Evolutionary conservation across 2,888 invertebrate genomes (phyloP), one percentile per base, ranked within the genome.

Genomic region (Napeogenes inachia): DNA sequence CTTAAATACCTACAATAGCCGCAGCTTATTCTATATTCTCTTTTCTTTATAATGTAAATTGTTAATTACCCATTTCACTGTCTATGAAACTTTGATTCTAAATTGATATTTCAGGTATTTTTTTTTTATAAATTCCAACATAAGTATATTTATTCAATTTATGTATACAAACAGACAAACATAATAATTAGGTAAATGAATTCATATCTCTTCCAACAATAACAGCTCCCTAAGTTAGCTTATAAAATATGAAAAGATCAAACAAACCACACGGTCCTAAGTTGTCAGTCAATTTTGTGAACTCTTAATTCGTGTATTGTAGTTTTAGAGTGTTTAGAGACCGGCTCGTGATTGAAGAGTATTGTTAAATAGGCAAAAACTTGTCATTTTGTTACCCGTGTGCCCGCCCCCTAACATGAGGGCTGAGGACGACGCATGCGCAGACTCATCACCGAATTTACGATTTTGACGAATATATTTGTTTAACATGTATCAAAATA

Each of bases 301-400:
- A 76, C 71, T 77, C 81, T 82, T 78, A 77, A 85, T 84, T 80
- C 76, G 72, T 69, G 74, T 64, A 72, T 80, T 79, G 79, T 75
- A 71, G 73, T 66, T 21, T 21, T 21, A 21, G 21, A 21, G 21
- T 21, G 21, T 21, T 45, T 61, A 58, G 64, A 61, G 78, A 77
- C 79, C 77, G 75, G 71, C 73, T 72, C 71, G 75, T 78, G 83
- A 84, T 81, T 78, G 83, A 84, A 76, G 74, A 71, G 75, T 73
- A 78, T 82, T 85, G 84, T 86, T 75, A 71, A 73, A 73, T 76
- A 75, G 80, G 85, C 84, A 80, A 81, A 84, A 84, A 84, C 74
- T 80, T 84, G 85, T 81, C 77, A 78, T 67, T 75, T 77, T 75
- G 47, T 68, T 64, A 71, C 69, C 73, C 72, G 73, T 73, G 73